Conservation (phyloP, 2,888 invertebrate species). For the Eupithecia inturbata region DNA sequence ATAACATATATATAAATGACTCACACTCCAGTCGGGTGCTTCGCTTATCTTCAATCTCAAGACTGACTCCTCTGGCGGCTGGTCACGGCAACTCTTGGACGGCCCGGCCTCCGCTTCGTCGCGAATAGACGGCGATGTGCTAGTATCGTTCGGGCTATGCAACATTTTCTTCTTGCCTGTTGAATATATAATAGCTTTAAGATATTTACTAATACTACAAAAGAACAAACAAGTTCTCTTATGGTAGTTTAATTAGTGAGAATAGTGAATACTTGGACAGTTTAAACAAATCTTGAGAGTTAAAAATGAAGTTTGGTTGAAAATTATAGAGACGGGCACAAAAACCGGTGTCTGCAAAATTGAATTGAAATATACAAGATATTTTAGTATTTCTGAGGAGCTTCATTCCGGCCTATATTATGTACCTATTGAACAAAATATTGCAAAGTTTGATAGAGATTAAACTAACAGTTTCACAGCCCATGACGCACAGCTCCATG, state of each 20-base stretch:
- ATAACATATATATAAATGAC: constrained; percentile 38
- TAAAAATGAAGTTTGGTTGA: not conserved
- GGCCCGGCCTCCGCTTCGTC: constrained; percentile 55
- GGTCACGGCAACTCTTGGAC: constrained; percentile 35
- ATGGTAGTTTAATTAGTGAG: too few species aligned
- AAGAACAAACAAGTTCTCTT: too few species aligned
- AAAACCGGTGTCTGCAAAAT: not conserved
- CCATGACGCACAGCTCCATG: too few species aligned
- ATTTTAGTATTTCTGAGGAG: not conserved
- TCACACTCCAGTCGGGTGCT: constrained; percentile 73
- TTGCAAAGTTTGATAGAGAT: too few species aligned
- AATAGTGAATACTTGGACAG: not conserved
- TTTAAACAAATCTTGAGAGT: not conserved
- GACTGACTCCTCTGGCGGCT: constrained; percentile 39
- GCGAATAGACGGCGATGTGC: constrained; percentile 80
- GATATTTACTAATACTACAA: not conserved
- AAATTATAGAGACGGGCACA: too few species aligned
- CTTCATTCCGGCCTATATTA: too few species aligned
- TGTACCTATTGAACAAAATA: too few species aligned
- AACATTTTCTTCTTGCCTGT: constrained; percentile 83
- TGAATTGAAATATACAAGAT: not conserved
- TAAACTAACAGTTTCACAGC: too few species aligned
- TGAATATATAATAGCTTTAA: not conserved
- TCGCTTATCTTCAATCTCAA: constrained; percentile 57
- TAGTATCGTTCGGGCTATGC: constrained; percentile 59